phyloP scores from a whole-genome alignment of 2,888 invertebrate genomes.

The Bursaphelenchus okinawaensis region DNA sequence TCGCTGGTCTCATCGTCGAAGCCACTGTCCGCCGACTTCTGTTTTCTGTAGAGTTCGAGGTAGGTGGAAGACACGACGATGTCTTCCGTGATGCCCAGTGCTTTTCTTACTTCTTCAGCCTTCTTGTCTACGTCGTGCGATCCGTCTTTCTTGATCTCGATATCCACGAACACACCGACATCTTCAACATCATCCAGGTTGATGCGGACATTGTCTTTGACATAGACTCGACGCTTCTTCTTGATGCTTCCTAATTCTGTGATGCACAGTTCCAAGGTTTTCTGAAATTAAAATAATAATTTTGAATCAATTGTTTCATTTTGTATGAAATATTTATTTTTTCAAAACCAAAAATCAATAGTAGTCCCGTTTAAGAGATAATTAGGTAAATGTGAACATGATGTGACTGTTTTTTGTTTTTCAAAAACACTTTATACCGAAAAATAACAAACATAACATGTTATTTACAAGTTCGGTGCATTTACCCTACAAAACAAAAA shows the following conservation, averaged over 20 bases:
- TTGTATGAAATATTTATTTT: too few species aligned
- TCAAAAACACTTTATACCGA: too few species aligned
- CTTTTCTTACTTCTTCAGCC: conserved; percentile 10
- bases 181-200: conserved; percentile 32
- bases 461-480: too few species aligned
- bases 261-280: conserved; percentile 4
- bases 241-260: conserved; percentile 28
- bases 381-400: too few species aligned
- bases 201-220: conserved; percentile 30
- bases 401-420: too few species aligned
- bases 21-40: conserved; percentile 17
- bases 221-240: conserved; percentile 26
- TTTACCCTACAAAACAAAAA: too few species aligned
- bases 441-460: too few species aligned
- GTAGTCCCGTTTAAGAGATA: too few species aligned
- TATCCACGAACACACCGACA: conserved; percentile 30
- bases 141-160: conserved; percentile 21
- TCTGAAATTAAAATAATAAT: background rate
- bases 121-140: background rate
- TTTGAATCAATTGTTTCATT: too few species aligned
- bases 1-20: conserved; percentile 17
- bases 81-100: conserved; percentile 7
- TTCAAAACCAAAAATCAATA: too few species aligned
- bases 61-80: conserved; percentile 19
- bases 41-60: conserved; percentile 17